Conservation (phyloP, 2,113 vertebrate species). For the Rhineura floridana region DNA sequence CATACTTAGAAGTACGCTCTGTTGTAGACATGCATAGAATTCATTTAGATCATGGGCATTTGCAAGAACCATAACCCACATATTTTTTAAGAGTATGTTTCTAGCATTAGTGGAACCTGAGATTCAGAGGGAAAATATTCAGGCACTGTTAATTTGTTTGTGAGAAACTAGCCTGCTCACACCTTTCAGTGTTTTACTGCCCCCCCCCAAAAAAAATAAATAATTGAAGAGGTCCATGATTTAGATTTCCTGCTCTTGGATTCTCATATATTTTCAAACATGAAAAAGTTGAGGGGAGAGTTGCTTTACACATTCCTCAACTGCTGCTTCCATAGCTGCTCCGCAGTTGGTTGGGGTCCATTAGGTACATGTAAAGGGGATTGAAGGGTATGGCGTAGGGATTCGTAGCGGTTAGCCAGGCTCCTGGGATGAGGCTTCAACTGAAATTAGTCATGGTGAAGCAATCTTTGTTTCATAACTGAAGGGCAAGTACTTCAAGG, state of each 20-base stretch:
- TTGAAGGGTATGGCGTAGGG: neutral
- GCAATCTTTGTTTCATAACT: neutral
- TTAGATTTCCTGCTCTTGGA: neutral
- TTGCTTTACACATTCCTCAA: neutral
- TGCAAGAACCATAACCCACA: too few relatives aligned
- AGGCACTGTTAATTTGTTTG: too few relatives aligned
- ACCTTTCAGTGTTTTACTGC: too few relatives aligned
- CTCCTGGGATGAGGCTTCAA: neutral
- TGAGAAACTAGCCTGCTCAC: too few relatives aligned
- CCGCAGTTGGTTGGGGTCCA: neutral
- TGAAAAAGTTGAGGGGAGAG: neutral
- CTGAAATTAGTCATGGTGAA: neutral
- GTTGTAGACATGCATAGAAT: neutral
- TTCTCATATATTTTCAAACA: neutral
- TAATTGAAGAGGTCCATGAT: too few relatives aligned
- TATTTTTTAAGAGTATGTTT: too few relatives aligned
- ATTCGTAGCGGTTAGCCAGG: neutral
- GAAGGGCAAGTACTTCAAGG: neutral
- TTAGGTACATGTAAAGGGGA: neutral
- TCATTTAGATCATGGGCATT: too few relatives aligned
- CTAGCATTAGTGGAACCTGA: too few relatives aligned
- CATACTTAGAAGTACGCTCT: neutral
- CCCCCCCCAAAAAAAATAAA: too few relatives aligned
- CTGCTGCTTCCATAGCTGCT: neutral
- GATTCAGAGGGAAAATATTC: too few relatives aligned